These are phyloP conservation scores for Leptosomus discolor DNA, from an alignment of 2,113 vertebrate species.

Conservation along the genomic window DNA sequence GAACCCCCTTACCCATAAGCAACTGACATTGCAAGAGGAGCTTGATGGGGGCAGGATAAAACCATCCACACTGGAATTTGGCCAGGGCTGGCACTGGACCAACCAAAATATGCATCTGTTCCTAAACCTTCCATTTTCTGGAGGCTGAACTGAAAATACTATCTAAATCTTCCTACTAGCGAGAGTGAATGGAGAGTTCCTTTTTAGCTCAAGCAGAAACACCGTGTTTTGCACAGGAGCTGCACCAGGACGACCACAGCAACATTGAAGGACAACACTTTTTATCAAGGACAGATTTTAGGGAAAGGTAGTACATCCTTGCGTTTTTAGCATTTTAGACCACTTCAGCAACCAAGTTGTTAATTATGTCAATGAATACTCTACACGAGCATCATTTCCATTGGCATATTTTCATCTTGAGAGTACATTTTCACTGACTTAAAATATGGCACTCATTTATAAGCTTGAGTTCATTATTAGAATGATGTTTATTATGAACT, in stretches of 20 bases:
- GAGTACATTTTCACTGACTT: neutral
- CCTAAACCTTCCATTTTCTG: neutral
- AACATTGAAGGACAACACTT: neutral
- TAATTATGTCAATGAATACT: neutral
- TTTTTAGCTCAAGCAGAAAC: neutral
- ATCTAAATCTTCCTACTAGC: neutral
- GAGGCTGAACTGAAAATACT: neutral
- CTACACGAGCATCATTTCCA: neutral
- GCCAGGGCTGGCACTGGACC: neutral
- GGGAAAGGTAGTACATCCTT: neutral
- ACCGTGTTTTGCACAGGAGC: neutral
- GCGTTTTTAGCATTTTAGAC: neutral
- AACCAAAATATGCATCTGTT: neutral
- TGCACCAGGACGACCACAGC: neutral
- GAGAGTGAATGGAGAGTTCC: neutral
- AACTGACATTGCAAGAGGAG: neutral
- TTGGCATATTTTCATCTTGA: neutral
- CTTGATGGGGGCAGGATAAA: neutral
- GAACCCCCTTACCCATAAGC: neutral
- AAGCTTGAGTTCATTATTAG: neutral
- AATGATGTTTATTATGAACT: neutral
- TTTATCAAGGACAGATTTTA: neutral
- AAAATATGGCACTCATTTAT: neutral
- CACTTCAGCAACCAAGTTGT: neutral
- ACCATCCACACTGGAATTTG: neutral